Conservation (phyloP, 2,888 invertebrate genomes). For the Diadegma fenestrale region DNA sequence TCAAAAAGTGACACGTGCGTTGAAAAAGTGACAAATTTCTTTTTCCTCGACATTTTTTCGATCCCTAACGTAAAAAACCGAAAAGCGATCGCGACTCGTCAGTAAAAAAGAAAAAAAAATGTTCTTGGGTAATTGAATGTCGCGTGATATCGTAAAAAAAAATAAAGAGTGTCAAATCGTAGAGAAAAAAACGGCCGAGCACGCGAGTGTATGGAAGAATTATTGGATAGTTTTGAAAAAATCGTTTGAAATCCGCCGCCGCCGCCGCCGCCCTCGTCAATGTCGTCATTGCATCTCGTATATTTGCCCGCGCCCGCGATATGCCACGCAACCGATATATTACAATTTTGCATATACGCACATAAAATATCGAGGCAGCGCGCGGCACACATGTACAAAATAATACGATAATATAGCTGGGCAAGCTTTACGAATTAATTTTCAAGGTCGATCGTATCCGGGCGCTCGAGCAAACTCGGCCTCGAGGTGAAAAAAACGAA, state of each 20-base stretch:
- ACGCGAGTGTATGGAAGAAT: conserved; percentile 35
- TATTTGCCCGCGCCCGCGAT: conserved; percentile 2
- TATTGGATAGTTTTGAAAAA: conserved; percentile 50
- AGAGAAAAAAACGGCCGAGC: conserved; percentile 28
- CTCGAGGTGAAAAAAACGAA: neutral
- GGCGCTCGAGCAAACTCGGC: conserved; percentile 4
- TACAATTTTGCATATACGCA: neutral
- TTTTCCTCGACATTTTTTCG: neutral
- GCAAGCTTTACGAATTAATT: conserved; percentile 49
- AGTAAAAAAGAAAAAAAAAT: neutral
- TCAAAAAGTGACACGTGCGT: neutral
- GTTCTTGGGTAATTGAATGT: neutral
- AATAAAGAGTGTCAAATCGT: conserved; percentile 28
- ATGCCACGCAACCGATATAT: conserved; percentile 20
- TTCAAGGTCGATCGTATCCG: conserved; percentile 46
- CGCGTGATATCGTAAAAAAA: conserved; percentile 1
- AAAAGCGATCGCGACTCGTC: neutral
- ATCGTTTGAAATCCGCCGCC: conserved; percentile 45
- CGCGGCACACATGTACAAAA: conserved; percentile 1
- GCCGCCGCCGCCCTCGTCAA: conserved; percentile 27
- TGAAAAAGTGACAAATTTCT: neutral
- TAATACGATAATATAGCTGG: conserved; percentile 24
- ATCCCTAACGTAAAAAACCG: conserved; percentile 15
- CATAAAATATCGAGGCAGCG: neutral
- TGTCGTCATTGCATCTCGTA: conserved; percentile 4